Base-by-base conservation (phyloP, 2,113 vertebrate genomes). In the Alouatta palliata region DNA sequence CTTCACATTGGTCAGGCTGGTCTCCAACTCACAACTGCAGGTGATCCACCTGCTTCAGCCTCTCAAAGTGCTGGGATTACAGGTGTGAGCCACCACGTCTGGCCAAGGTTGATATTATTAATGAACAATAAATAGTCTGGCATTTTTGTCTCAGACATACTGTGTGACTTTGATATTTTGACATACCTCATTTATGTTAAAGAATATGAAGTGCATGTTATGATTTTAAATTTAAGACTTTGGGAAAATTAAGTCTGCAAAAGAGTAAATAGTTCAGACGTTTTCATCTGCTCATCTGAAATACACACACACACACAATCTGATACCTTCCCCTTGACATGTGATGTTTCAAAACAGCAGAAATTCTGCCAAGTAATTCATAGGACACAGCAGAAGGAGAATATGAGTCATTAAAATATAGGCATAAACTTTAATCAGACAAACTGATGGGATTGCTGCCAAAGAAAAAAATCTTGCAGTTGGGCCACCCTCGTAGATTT, bases 361-460 rank as follows among this genome's bases (percentile, higher is more conserved):
- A 90, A 79, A 95, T 91, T 76, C 56, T 95, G 91, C 76, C 83
- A 90, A 88, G 23, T 45, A 80, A 64, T 66, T 96, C 80, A 94
- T 43, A 70, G 56, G 56, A 82, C 19, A 45, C 40, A 8, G 30
- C 27, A 96, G 43, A 54, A 79, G 45, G 79, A 96, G 83, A 93
- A 27, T 21, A 94, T 88, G 87, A 96, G 37, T 97, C 95, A 91
- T 47, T 92, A 61, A 79, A 87, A 87, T 79, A 87, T 20, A 96
- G 66, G 40, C 54, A 27, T 71, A 95, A 91, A 73, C n/a, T 94
- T 71, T 45, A 96, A 43, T 92, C 68, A 94, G 66, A 93, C 21
- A 96, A 96, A 95, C 91, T 87, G 97, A 97, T 92, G 87, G 79
- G 81, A 79, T 52, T 82, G 0, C 8, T 82, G 94, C 80, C 87